These are phyloP conservation scores for Hydrolagus affinis DNA, from an alignment of 2,113 vertebrate genomes.

Conservation along the genomic window DNA sequence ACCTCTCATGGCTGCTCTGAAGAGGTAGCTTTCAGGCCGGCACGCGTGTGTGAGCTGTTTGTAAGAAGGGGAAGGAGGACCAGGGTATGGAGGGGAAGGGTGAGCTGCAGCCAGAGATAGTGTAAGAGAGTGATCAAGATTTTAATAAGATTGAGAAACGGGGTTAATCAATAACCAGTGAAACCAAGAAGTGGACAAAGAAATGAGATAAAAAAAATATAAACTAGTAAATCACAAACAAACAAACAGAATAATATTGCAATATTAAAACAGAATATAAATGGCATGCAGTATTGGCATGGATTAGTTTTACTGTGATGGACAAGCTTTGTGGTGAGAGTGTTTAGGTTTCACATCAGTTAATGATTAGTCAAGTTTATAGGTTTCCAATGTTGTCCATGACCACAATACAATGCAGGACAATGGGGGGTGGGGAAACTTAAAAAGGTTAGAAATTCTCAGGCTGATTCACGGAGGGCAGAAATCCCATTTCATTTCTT, in stretches of 20 bases:
- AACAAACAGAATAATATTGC: conserved; percentile 40
- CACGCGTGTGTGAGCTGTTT: conserved; percentile 50
- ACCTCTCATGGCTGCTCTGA: conserved; percentile 67
- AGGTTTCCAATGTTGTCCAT: no score
- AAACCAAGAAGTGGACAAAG: not conserved
- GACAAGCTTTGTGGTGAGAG: not conserved
- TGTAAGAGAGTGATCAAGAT: not conserved
- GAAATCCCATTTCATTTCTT: no score
- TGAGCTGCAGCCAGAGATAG: conserved; percentile 57
- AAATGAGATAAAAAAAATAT: conserved; percentile 37
- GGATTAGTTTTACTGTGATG: not conserved
- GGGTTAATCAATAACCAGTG: conserved; percentile 10
- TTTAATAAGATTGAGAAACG: not conserved
- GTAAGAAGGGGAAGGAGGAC: conserved; percentile 55
- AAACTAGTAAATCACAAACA: conserved; percentile 37
- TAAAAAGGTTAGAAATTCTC: no score
- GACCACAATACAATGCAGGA: no score
- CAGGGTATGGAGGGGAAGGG: conserved; percentile 67
- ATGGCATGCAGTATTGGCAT: not conserved
- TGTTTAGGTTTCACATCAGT: not conserved
- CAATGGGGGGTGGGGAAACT: no score
- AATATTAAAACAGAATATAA: conserved; percentile 21
- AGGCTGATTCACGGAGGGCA: no score
- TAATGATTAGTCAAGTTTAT: no score
- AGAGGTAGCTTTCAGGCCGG: conserved; percentile 86